phyloP scores from a whole-genome alignment of 2,888 invertebrate genomes.

The Crepidodera aurea region DNA sequence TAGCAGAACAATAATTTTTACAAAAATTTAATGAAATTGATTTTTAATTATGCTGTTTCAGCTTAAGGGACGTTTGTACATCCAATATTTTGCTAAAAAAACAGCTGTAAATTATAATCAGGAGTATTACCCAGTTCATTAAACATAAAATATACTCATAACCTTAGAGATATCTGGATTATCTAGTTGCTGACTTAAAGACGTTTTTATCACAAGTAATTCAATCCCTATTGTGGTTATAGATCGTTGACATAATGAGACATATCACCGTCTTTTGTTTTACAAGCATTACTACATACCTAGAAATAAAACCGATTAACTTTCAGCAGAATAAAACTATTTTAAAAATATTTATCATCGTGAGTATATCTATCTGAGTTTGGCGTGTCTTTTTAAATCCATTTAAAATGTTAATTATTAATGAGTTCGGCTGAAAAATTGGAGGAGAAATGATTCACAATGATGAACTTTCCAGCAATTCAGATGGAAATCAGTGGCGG shows the following conservation, averaged over 20 bases:
- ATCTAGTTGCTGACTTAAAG: conserved; percentile 26
- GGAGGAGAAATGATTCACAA: background rate
- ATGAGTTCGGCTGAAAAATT: background rate
- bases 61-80: no score
- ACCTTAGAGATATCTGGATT: conserved; percentile 10
- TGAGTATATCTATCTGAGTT: conserved; percentile 2
- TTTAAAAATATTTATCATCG: background rate
- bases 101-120: no score
- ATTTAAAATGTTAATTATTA: background rate
- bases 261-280: background rate
- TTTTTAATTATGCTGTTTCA: no score
- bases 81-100: no score
- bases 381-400: background rate
- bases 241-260: conserved; percentile 28
- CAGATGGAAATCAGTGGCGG: no score
- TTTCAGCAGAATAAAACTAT: conserved; percentile 6
- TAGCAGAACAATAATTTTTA: no score
- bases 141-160: conserved; percentile 1
- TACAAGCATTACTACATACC: background rate
- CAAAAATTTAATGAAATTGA: no score
- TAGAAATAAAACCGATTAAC: conserved; percentile 6
- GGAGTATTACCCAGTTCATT: background rate
- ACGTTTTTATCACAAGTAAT: conserved; percentile 26
- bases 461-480: background rate
- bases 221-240: conserved; percentile 11